Conservation (phyloP, 2,888 invertebrate genomes). For the Hydroisotoma schaefferi region DNA sequence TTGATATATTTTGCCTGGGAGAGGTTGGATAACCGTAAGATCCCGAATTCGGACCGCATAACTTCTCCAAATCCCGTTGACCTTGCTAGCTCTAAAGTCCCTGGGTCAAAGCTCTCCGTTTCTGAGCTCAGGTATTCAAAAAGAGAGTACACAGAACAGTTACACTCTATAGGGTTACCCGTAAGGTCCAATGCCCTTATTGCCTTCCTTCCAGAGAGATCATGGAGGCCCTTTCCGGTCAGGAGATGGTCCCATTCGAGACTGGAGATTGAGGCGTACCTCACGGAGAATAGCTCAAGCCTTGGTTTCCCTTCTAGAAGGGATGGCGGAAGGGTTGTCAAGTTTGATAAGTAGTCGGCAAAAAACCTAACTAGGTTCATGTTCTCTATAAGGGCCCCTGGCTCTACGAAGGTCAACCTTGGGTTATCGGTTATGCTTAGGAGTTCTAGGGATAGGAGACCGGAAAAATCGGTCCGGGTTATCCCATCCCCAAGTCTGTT, state of each 20-base stretch:
- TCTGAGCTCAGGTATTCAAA: conserved; percentile 36
- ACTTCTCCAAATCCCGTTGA: background rate
- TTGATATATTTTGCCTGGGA: background rate
- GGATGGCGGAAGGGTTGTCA: conserved; percentile 33
- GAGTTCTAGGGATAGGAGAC: conserved; percentile 27
- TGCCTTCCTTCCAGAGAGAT: background rate
- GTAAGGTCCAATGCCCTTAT: conserved; percentile 29
- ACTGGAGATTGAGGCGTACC: conserved; percentile 33
- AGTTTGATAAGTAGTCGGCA: conserved; percentile 41
- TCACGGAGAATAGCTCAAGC: conserved; percentile 36
- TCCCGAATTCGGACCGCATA: background rate
- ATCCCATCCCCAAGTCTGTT: conserved; percentile 42
- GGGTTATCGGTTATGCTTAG: conserved; percentile 42
- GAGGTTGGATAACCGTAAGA: background rate
- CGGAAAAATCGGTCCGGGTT: conserved; percentile 34
- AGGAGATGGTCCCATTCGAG: conserved; percentile 37
- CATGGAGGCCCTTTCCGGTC: background rate
- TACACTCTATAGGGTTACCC: conserved; percentile 43
- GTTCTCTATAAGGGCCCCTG: conserved; percentile 37
- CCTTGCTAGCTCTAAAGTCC: too few species aligned
- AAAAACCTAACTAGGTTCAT: conserved; percentile 38
- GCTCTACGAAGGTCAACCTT: conserved; percentile 31
- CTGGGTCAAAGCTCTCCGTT: too few species aligned
- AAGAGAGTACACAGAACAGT: conserved; percentile 35
- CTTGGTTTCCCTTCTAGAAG: conserved; percentile 37